Conservation (phyloP, 2,888 invertebrate species). For the Apotomis betuletana region DNA sequence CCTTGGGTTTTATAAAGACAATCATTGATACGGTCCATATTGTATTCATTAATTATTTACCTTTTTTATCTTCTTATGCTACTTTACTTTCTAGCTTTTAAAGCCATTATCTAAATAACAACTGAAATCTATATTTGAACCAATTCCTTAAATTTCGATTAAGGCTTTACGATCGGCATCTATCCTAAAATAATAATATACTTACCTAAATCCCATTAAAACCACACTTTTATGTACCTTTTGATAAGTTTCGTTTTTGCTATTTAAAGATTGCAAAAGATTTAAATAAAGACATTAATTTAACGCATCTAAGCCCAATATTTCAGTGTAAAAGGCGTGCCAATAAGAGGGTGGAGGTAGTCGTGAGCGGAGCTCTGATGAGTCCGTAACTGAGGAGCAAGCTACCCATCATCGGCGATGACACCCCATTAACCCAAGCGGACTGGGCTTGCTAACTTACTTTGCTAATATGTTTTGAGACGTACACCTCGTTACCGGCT, state of each 20-base stretch:
- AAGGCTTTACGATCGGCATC: too few relatives aligned
- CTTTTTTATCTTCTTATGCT: too few relatives aligned
- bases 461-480: slow-evolving; percentile 71
- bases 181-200: too few relatives aligned
- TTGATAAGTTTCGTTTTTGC: neutral
- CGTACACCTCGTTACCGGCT: slow-evolving; percentile 48
- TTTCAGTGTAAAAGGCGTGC: slow-evolving; percentile 65
- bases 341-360: slow-evolving; percentile 65
- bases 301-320: slow-evolving; percentile 49
- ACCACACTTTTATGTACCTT: too few relatives aligned
- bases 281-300: slow-evolving; percentile 29
- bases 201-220: too few relatives aligned
- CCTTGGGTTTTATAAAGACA: too few relatives aligned
- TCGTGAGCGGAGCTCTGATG: slow-evolving; percentile 65
- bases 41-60: too few relatives aligned
- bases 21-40: too few relatives aligned
- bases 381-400: slow-evolving; percentile 66
- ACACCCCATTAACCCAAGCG: slow-evolving; percentile 78
- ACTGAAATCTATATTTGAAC: too few relatives aligned
- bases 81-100: too few relatives aligned
- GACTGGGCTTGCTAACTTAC: slow-evolving; percentile 70
- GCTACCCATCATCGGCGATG: slow-evolving; percentile 77
- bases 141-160: too few relatives aligned
- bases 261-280: neutral
- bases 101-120: too few relatives aligned